Base-by-base conservation (phyloP, 2,888 invertebrate genomes). In the Philaethria dido region DNA sequence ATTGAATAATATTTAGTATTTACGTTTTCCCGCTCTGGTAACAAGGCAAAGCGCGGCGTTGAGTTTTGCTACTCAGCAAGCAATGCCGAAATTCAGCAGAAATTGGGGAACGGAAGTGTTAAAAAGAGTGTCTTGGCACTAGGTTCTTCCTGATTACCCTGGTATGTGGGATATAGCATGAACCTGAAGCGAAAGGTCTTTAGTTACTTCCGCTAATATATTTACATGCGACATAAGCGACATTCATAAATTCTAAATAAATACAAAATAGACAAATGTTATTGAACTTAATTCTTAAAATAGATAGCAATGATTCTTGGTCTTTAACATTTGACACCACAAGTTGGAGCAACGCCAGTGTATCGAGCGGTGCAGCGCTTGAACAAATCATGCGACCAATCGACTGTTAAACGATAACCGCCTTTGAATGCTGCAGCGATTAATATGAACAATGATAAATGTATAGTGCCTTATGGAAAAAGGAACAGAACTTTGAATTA, bases 321-420 rank as follows among this genome's bases (percentile, higher is more conserved):
- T 65, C 59, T 65, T 65, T 65, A 65, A 65, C 65, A 60, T 60
- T 65, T 65, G 65, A 65, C 65, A 65, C 50, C 29, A 50, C 18
- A 65, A 66, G 48, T 59, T 69, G 69, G 69, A 69, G 47, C 55
- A 16, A 5, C 18, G 69, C 69, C 69, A 69, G 63, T 16, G 59
- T 52, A 54, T 66, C 60, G 39, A 69, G 69, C 52, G 63, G 48
- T 55, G 61, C 66, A 54, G 63, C 69, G 48, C 59, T 64, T 64
- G 48, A 61, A 69, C 66, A 69, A 69, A 69, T 69, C 63, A 61
- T 66, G 63, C 55, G 47, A 36, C 63, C 66, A 69, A 57, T 69
- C 42, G 45, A 61, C 63, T 60, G 55, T 60, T 64, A 45, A 69
- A 64, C 69, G 54, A 69, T 66, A 69, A 69, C 60, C 60, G 54